Evolutionary conservation across 2,797 vertebrate genomes (phyloP).

Genomic region (Phrynocephalus guinanensis): DNA sequence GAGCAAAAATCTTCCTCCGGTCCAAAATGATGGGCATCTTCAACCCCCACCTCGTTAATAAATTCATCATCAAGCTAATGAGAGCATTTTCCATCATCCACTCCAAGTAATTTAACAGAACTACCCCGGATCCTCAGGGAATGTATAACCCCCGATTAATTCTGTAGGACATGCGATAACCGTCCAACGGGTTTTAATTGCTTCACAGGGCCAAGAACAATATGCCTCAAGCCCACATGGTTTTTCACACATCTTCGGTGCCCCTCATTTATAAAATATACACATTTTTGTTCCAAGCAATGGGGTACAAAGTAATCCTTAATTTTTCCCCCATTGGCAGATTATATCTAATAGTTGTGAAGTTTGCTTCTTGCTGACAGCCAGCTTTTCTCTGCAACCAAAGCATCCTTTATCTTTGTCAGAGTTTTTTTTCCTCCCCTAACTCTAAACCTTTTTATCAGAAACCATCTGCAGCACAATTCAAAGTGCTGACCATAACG

Average conservation of each 20-base stretch:
- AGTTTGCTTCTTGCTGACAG: too few relatives aligned
- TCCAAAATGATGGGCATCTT: not conserved
- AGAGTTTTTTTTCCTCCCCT: too few relatives aligned
- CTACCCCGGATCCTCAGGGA: not conserved
- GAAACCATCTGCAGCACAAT: too few relatives aligned
- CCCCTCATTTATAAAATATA: not conserved
- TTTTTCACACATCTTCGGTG: not conserved
- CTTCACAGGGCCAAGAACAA: not conserved
- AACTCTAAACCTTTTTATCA: too few relatives aligned
- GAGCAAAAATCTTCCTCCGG: not conserved
- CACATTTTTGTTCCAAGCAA: not conserved
- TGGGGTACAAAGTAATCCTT: too few relatives aligned
- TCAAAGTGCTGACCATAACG: too few relatives aligned
- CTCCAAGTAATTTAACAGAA: conserved; percentile 11
- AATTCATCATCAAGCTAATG: not conserved
- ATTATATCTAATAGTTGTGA: not conserved
- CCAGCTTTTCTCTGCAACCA: too few relatives aligned
- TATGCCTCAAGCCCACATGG: not conserved
- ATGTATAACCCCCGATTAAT: not conserved
- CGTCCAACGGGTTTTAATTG: not conserved
- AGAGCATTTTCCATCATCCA: not conserved
- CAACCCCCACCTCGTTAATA: not conserved
- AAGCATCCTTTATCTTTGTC: too few relatives aligned
- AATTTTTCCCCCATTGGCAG: not conserved
- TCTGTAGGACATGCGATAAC: not conserved